These are phyloP conservation scores for Agriotes lineatus DNA, from an alignment of 2,888 invertebrate genomes.

Conservation along the genomic window DNA sequence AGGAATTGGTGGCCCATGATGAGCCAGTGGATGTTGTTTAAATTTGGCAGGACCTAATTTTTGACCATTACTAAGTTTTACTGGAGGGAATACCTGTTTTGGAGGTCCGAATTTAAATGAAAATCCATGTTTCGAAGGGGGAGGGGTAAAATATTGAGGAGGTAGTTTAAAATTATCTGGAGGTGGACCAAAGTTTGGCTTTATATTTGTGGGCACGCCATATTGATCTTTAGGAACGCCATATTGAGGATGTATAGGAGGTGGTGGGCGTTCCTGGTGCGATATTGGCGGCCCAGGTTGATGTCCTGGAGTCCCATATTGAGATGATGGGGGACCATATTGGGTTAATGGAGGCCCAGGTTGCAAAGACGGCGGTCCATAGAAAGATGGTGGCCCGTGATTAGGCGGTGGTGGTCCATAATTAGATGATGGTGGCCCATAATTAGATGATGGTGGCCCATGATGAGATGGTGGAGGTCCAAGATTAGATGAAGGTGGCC, in stretches of 20 bases:
- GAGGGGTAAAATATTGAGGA: conserved; percentile 39
- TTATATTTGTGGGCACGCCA: conserved; percentile 33
- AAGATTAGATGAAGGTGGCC: too few relatives aligned
- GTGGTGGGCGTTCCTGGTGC: conserved; percentile 6
- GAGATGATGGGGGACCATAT: conserved; percentile 53
- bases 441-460: too few relatives aligned
- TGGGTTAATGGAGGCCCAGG: conserved; percentile 38
- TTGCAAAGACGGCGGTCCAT: too few relatives aligned
- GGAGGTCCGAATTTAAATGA: background rate
- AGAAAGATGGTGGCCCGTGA: conserved; percentile 2
- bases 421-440: too few relatives aligned
- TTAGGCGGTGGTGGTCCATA: conserved; percentile 39
- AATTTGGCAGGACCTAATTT: conserved; percentile 1
- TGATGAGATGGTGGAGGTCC: too few relatives aligned
- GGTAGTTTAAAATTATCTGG: conserved; percentile 45
- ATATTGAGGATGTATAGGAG: background rate
- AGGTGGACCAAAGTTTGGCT: conserved; percentile 32
- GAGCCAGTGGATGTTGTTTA: background rate
- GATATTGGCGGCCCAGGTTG: conserved; percentile 25
- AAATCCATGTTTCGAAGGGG: conserved; percentile 20
- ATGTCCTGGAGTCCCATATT: conserved; percentile 39
- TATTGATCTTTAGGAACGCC: conserved; percentile 24
- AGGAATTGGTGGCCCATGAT: conserved; percentile 47
- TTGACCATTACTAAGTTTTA: background rate
- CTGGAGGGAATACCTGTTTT: conserved; percentile 30